Percentiles rank a stretch among this genome's conserved stretches.
phyloP scores from a whole-genome alignment of 2,113 vertebrate genomes.

The Onychorhynchus coronatus region DNA sequence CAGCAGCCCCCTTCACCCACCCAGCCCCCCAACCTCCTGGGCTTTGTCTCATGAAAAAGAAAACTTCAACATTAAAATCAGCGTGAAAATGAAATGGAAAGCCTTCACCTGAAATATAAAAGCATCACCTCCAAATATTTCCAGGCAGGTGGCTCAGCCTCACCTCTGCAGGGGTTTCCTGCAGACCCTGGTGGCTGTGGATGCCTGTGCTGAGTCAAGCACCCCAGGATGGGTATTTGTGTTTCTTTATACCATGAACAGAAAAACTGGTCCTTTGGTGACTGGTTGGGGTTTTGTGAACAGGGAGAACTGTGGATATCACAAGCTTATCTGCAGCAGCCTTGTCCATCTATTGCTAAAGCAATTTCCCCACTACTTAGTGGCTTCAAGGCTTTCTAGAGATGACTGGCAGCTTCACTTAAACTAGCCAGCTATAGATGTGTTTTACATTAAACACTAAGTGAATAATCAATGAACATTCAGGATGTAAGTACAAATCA shows the following conservation, averaged over 20 bases:
- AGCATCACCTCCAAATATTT: background rate
- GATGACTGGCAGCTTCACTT: conserved; percentile 35
- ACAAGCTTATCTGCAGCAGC: background rate
- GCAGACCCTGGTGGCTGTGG: background rate
- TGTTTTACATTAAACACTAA: conserved; percentile 32
- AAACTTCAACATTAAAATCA: background rate
- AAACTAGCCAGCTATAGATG: conserved; percentile 11
- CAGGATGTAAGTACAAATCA: conserved; percentile 42
- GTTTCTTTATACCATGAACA: background rate
- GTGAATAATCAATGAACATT: conserved; percentile 51
- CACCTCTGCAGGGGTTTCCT: background rate
- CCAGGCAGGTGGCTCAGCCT: background rate
- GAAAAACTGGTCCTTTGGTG: background rate
- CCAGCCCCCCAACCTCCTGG: background rate
- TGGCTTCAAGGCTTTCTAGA: background rate
- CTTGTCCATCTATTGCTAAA: background rate
- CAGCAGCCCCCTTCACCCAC: background rate
- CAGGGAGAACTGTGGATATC: background rate
- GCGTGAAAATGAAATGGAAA: background rate
- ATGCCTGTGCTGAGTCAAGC: background rate
- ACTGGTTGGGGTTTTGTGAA: background rate
- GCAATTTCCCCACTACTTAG: background rate
- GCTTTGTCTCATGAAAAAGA: background rate
- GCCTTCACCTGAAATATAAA: background rate
- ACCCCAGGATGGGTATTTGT: rapidly evolving